phyloP scores from a whole-genome alignment of 2,113 vertebrate species.

The Semicossyphus pulcher region DNA sequence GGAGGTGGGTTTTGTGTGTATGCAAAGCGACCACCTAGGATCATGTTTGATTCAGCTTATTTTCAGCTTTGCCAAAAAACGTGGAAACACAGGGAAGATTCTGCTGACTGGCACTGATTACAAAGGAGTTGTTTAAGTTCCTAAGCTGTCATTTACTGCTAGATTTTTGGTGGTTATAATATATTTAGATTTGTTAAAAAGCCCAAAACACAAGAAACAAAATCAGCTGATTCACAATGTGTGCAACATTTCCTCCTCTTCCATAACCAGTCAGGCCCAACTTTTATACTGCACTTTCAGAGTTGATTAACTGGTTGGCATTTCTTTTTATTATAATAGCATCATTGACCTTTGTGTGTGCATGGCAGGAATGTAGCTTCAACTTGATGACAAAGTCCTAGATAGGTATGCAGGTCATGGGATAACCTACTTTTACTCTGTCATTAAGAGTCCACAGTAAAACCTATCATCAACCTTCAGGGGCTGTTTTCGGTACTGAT shows the following conservation, averaged over 20 bases:
- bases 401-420: slow-evolving; percentile 23
- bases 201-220: background rate
- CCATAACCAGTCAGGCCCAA: background rate
- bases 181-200: background rate
- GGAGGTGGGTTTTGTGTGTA: slow-evolving; percentile 53
- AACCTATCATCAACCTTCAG: slow-evolving; percentile 29
- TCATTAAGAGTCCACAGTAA: slow-evolving; percentile 33
- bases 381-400: slow-evolving; percentile 33
- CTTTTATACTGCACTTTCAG: background rate
- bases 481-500: background rate
- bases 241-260: background rate
- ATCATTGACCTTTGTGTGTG: slow-evolving; percentile 46
- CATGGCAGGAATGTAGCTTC: slow-evolving; percentile 55
- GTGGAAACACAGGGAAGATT: background rate
- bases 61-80: slow-evolving; percentile 22
- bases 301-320: slow-evolving; percentile 40
- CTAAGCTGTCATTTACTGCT: background rate
- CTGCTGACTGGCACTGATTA: background rate
- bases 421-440: slow-evolving; percentile 9
- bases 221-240: background rate
- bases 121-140: background rate
- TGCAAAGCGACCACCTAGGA: slow-evolving; percentile 61
- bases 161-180: background rate
- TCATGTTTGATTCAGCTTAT: slow-evolving; percentile 41
- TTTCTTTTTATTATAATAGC: slow-evolving; percentile 49